Evolutionary conservation across 2,113 vertebrate genomes (phyloP).

Genomic region (Anas platyrhynchos): DNA sequence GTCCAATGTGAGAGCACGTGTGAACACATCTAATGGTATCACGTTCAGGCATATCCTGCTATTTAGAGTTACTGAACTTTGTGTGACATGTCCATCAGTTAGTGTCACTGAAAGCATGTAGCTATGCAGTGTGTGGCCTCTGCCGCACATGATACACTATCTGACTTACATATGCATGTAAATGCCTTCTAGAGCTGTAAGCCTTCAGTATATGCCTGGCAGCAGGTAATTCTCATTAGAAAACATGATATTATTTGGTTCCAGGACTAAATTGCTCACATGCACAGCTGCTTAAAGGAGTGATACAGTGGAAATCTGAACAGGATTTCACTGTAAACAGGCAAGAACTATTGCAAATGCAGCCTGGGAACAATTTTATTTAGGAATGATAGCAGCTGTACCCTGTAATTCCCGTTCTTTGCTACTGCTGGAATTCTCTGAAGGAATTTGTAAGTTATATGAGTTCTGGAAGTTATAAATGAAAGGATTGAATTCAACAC

Average conservation of each 20-base stretch:
- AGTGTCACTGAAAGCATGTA: not conserved
- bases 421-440: not conserved
- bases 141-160: not conserved
- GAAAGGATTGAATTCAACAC: not conserved
- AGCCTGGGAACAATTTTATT: not conserved
- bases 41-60: not conserved
- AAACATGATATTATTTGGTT: not conserved
- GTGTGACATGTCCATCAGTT: not conserved
- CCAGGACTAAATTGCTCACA: not conserved
- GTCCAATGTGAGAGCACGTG: not conserved
- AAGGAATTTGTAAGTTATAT: not conserved
- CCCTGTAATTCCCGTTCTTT: not conserved
- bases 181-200: not conserved
- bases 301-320: not conserved
- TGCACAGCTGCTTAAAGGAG: not conserved
- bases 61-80: not conserved
- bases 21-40: not conserved
- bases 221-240: not conserved
- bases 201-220: not conserved
- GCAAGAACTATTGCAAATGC: not conserved
- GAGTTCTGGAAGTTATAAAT: not conserved
- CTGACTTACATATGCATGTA: not conserved
- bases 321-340: not conserved
- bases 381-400: not conserved
- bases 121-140: rapidly evolving